phyloP scores from a whole-genome alignment of 1,140 invertebrate species.

The Drosophila sp. region DNA sequence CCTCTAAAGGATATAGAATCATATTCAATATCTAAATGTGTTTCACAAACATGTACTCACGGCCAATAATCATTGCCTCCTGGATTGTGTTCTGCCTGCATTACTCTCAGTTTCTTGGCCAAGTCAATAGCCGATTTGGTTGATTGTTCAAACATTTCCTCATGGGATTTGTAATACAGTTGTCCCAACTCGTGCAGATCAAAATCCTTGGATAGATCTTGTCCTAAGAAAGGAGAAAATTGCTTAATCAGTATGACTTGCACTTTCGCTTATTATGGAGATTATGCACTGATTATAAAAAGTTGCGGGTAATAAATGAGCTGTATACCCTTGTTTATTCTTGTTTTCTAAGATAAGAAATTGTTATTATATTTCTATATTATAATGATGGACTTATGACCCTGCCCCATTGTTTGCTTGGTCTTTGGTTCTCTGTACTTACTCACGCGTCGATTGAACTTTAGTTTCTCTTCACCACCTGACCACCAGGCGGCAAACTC shows the following conservation, averaged over 20 bases:
- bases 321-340: background rate
- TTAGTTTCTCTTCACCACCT: slow-evolving; percentile 89
- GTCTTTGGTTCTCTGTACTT: slow-evolving; percentile 35
- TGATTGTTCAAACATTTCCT: slow-evolving; percentile 57
- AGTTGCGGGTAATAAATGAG: background rate
- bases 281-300: slow-evolving; percentile 7
- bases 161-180: slow-evolving; percentile 61
- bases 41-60: slow-evolving; percentile 66
- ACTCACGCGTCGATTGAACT: slow-evolving; percentile 83
- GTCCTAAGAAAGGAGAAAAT: slow-evolving; percentile 26
- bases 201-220: slow-evolving; percentile 48
- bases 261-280: background rate
- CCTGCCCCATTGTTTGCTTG: background rate
- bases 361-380: slow-evolving; percentile 2
- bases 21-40: too few species aligned
- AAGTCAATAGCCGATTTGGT: slow-evolving; percentile 87
- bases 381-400: background rate
- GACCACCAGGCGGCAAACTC: slow-evolving; percentile 92
- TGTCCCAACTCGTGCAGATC: slow-evolving; percentile 33
- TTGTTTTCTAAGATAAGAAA: slow-evolving; percentile 25
- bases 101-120: slow-evolving; percentile 88
- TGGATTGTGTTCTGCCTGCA: slow-evolving; percentile 87
- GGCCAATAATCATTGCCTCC: slow-evolving; percentile 87
- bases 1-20: slow-evolving; percentile 31
- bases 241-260: slow-evolving; percentile 44